Percentiles rank a stretch among this genome's conserved stretches.
phyloP scores from a whole-genome alignment of 2,113 vertebrate genomes.

The Erinaceus europaeus region DNA sequence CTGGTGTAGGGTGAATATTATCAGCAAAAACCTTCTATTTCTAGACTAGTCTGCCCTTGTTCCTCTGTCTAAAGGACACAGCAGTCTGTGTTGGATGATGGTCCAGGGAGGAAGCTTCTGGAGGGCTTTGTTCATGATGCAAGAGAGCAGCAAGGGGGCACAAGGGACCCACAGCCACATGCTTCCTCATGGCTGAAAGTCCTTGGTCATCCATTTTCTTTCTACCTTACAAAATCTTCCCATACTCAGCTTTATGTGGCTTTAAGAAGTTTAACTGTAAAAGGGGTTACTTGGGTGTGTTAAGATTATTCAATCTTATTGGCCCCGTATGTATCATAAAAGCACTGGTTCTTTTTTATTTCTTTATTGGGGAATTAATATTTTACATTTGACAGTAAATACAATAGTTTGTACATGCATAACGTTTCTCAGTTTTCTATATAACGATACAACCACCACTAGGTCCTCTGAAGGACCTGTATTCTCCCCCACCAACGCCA shows the following conservation, averaged over 20 bases:
- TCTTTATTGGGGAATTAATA: too few relatives aligned
- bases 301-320: not conserved
- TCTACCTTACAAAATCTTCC: constrained; percentile 38
- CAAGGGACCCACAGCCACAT: not conserved
- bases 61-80: not conserved
- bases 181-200: not conserved
- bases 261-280: not conserved
- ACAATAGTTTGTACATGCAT: too few relatives aligned
- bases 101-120: not conserved
- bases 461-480: too few relatives aligned
- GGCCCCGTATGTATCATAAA: not conserved
- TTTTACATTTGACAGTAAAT: too few relatives aligned
- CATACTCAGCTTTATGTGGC: not conserved
- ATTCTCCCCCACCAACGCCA: too few relatives aligned
- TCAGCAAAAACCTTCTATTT: not conserved
- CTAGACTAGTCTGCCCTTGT: not conserved
- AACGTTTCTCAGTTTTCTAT: too few relatives aligned
- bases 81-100: not conserved
- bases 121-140: not conserved
- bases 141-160: not conserved
- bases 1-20: not conserved
- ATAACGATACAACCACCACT: too few relatives aligned
- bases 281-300: not conserved
- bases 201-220: not conserved
- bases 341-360: too few relatives aligned